Base-by-base conservation (phyloP, 2,888 invertebrate species). In the Temnothorax ravouxi region DNA sequence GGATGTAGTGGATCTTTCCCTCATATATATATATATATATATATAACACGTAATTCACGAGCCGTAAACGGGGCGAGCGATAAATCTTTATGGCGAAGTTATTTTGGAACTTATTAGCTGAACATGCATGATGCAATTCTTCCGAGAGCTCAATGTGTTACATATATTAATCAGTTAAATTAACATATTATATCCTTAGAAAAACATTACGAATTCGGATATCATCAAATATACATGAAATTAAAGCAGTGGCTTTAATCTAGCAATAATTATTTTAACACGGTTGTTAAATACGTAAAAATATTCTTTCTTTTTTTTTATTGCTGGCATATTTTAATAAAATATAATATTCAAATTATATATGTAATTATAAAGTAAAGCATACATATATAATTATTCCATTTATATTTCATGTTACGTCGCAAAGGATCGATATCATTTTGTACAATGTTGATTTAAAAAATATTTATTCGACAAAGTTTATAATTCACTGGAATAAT, bases 1-100 rank as follows among this genome's bases (percentile, higher is more conserved):
- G 52, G 64, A 83, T 72, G 25, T 47, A 54, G 38, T 56, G 47
- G 41, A 83, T 84, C 21, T 66, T 83, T 44, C 38, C 29, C 38
- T 66, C 25, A 18, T 66, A 74, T 29, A 21, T 34, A 29, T 50
- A 21, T 34, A 29, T 50, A 29, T 50, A 18, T 66, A 74, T 29
- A 18, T 34, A 29, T 41, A 56, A 71, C 29, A 44, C 15, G 61
- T 44, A 47, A 67, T 52, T n/a, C 25, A 15, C 34, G 18, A 1
- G 21, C 11, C 25, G 52, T 71, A 47, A 67, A 50, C 15, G 21
- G 11, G 11, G 11, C 8, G 15, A 25, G 52, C 59, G n/a, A 72
- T 72, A 66, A 71, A 71, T 59, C 34, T 44, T 77, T 56, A 69
- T 41, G 13, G 8, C 15, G 15, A 54, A 71, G 21, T 64, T 52